phyloP scores from a whole-genome alignment of 2,888 invertebrate genomes.

The Eudasyphora cyanicolor region DNA sequence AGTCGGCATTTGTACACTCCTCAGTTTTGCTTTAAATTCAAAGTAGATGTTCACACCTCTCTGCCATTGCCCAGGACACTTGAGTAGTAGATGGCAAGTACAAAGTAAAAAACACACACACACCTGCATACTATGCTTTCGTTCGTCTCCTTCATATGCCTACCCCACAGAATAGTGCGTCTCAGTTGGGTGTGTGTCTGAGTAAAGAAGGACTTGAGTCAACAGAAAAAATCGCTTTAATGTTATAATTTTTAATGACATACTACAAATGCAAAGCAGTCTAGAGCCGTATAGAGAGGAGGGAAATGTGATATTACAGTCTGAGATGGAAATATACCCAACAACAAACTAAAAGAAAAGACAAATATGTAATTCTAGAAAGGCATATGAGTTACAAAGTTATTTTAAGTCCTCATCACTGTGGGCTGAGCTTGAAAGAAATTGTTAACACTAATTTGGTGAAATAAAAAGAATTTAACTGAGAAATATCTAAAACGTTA shows the following conservation, averaged over 20 bases:
- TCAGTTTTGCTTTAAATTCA: too few relatives aligned
- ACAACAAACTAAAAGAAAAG: neutral
- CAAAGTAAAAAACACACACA: slow-evolving; percentile 16
- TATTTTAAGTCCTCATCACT: too few relatives aligned
- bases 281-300: neutral
- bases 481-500: too few relatives aligned
- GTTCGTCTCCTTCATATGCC: slow-evolving; percentile 27
- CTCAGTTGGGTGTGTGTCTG: neutral
- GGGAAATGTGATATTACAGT: slow-evolving; percentile 24
- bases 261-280: slow-evolving; percentile 49
- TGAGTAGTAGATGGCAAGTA: neutral
- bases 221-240: slow-evolving; percentile 36
- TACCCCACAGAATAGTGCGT: too few relatives aligned
- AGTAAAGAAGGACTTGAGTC: neutral
- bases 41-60: too few relatives aligned
- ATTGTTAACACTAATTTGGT: too few relatives aligned
- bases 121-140: slow-evolving; percentile 51
- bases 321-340: too few relatives aligned
- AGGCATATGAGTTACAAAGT: too few relatives aligned
- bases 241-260: slow-evolving; percentile 64
- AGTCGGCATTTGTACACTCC: too few relatives aligned
- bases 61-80: neutral
- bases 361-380: neutral
- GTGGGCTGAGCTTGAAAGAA: too few relatives aligned
- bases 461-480: too few relatives aligned